Base-by-base conservation (phyloP, 2,888 invertebrate genomes). In the Xiphydria camelus region DNA sequence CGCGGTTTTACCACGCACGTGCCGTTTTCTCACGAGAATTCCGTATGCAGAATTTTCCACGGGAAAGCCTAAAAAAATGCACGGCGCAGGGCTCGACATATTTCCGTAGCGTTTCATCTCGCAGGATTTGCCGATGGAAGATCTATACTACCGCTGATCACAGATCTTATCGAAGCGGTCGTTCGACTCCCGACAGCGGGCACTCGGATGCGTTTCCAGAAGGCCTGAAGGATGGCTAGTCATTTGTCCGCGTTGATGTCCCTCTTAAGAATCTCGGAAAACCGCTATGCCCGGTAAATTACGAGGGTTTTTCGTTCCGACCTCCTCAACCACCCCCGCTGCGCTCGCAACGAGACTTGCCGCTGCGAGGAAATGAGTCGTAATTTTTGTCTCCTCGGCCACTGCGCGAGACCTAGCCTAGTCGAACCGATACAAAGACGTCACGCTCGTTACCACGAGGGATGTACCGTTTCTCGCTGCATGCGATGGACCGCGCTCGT, bases 231-330 rank as follows among this genome's bases (percentile, higher is more conserved):
- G 25, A 26, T 4, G 35, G 22, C 10, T 15, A 17, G 35, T 32
- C 23, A 4, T 45, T 45, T 17, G 31, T 26, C 20, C n/a, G n/a
- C n/a, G n/a, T n/a, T n/a, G 40, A 46, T 42, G 32, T 17, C 31
- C 10, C 4, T 26, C 46, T 40, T 32, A 21, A 51, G 37, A 33
- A 45, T 19, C 29, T 18, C 10, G 37, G 22, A 26, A 51, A 44
- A 49, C 43, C 47, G 43, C 49, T 49, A 37, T 25, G 44, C 46
- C n/a, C 40, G 43, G 49, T 46, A 49, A 51, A 51, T 51, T 43
- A 43, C 29, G 29, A 29, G 15, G 10, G 29, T 29, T 9, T 10
- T 29, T 4, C 4, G 9, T 29, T 29, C 5, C 5, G n/a, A n/a
- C n/a, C n/a, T n/a, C n/a, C n/a, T n/a, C n/a, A n/a, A n/a, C n/a